phyloP scores from a whole-genome alignment of 2,797 vertebrate genomes.

The Dermochelys coriacea region DNA sequence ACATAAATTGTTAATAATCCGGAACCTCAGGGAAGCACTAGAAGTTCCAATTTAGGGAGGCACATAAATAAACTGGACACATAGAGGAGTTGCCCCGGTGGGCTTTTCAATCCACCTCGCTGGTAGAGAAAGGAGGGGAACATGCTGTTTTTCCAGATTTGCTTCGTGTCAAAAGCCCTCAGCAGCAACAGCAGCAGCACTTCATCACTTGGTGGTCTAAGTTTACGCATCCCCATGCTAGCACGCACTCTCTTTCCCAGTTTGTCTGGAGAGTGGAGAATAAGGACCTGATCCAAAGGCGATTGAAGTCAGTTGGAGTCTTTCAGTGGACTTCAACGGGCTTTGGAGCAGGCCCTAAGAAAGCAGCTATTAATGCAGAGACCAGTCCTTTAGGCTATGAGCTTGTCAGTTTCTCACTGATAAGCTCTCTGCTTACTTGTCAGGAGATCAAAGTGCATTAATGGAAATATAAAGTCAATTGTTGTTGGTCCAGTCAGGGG shows the following conservation, averaged over 20 bases:
- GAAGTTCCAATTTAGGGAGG: rapidly evolving
- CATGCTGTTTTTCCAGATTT: background rate
- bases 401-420: background rate
- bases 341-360: background rate
- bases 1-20: background rate
- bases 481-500: background rate
- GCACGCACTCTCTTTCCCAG: background rate
- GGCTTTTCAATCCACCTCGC: background rate
- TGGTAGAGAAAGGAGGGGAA: background rate
- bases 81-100: rapidly evolving
- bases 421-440: background rate
- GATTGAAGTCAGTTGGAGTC: background rate
- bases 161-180: background rate
- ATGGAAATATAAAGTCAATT: background rate
- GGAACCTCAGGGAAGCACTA: rapidly evolving
- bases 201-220: background rate
- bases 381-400: background rate
- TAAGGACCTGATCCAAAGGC: background rate
- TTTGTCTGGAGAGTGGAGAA: background rate
- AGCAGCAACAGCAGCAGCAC: too few relatives aligned
- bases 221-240: rapidly evolving
- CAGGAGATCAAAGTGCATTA: background rate
- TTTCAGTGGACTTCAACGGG: background rate
- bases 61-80: rapidly evolving
- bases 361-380: background rate